Base-by-base conservation (phyloP, 2,888 invertebrate genomes). In the Trichacis sp. region DNA sequence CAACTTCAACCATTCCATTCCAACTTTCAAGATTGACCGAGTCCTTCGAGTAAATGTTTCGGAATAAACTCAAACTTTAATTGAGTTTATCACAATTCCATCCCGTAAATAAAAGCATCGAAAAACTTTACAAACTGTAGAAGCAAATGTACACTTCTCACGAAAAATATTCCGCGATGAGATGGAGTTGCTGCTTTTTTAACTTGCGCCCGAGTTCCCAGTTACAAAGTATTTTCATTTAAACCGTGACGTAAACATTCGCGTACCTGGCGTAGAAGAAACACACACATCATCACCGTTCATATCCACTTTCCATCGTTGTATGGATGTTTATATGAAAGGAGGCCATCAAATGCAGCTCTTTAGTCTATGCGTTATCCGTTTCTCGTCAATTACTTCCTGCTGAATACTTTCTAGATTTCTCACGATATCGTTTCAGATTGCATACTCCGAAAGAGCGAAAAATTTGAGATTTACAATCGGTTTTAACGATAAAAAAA, bases 301-400 rank as follows among this genome's bases (percentile, higher is more conserved):
- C n/a, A n/a, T n/a, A 55, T 61, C 57, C 62, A 54, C 55, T 66
- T 66, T 66, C 62, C 62, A 55, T 51, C 43, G 12, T 56, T 53
- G 59, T 49, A 62, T 67, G 58, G 51, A 58, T 62, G 58, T 66
- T 59, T 52, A 52, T 51, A 59, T 51, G 62, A 67, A 63, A 67
- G 59, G 59, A 60, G 67, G 67, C 59, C 67, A 63, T 55, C 60
- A 56, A 49, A 48, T 55, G 45, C 33, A 36, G 48, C 30, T 60
- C 60, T 64, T 67, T 63, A 57, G 63, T 56, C 67, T 59, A 63
- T 60, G 60, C 59, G 67, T 64, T 68, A 68, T 64, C 54, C 68
- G 57, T 68, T 64, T 60, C 67, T 64, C 57, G 57, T 63, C 67
- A 57, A 68, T 64, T 64, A 54, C 67, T 64, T 68, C 63, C 67